Percentiles rank a stretch among this genome's conserved stretches.
Conservation (phyloP, 2,888 invertebrate species). For the Eilema depressum region DNA sequence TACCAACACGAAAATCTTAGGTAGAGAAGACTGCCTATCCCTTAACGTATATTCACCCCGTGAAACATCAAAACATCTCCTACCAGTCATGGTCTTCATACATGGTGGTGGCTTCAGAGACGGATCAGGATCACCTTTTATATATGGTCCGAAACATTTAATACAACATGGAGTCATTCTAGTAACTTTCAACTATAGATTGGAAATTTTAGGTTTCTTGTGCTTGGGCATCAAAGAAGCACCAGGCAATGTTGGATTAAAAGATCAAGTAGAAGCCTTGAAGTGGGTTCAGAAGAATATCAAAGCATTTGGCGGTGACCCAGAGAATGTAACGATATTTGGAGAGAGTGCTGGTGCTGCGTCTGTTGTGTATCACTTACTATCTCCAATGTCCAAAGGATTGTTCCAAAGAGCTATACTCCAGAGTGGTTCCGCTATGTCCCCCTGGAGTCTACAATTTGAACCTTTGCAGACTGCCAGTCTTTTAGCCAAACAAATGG, state of each 20-base stretch:
- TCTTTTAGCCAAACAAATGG: constrained; percentile 66
- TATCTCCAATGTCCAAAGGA: constrained; percentile 77
- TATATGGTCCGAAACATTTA: constrained; percentile 77
- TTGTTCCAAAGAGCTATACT: constrained; percentile 76
- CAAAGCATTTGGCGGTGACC: constrained; percentile 74
- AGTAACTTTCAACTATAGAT: constrained; percentile 77
- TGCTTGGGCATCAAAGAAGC: constrained; percentile 77
- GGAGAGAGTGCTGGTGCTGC: constrained; percentile 82
- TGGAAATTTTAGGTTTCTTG: constrained; percentile 77
- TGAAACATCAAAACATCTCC: constrained; percentile 32
- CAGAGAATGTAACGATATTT: constrained; percentile 75
- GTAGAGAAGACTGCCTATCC: constrained; percentile 75
- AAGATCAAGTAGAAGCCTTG: constrained; percentile 77
- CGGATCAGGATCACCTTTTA: constrained; percentile 72
- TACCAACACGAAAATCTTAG: constrained; percentile 58
- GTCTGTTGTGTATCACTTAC: constrained; percentile 72
- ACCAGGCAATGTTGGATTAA: constrained; percentile 78
- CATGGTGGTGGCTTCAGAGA: constrained; percentile 81
- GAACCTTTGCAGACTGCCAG: constrained; percentile 73
- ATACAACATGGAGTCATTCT: constrained; percentile 72
- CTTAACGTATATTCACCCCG: constrained; percentile 76
- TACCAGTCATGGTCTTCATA: constrained; percentile 80
- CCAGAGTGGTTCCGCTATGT: constrained; percentile 79
- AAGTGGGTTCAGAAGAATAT: constrained; percentile 77
- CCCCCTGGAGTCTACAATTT: constrained; percentile 76